Percentiles rank a stretch among this genome's conserved stretches.
Conservation (phyloP, 2,888 invertebrate species). For the Erebia ligea region DNA sequence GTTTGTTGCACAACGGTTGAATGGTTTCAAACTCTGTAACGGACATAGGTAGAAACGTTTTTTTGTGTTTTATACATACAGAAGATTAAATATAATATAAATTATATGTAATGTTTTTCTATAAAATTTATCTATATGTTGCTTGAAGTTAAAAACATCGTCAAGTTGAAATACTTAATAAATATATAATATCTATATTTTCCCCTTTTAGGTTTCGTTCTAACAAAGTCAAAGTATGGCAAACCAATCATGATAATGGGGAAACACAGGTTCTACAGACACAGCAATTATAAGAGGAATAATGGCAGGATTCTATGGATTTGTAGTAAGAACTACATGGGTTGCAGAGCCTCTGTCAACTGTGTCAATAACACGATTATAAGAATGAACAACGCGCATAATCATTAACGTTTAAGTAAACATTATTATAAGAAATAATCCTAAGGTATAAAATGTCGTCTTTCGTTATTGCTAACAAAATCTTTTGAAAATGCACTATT, state of each 20-base stretch:
- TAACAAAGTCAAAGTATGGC: slow-evolving; percentile 33
- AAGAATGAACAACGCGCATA: slow-evolving; percentile 41
- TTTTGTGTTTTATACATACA: too few relatives aligned
- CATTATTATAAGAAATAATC: background rate
- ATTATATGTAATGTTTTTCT: too few relatives aligned
- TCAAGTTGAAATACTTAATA: background rate
- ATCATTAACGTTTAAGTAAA: slow-evolving; percentile 24
- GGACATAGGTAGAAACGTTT: too few relatives aligned
- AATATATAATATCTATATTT: too few relatives aligned
- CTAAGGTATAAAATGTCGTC: too few relatives aligned
- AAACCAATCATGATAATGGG: slow-evolving; percentile 41
- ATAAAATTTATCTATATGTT: too few relatives aligned
- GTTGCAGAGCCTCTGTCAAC: slow-evolving; percentile 46
- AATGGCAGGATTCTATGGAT: slow-evolving; percentile 29
- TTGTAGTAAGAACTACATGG: slow-evolving; percentile 41
- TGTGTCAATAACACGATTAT: slow-evolving; percentile 46
- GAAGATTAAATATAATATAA: too few relatives aligned
- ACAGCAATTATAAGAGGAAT: slow-evolving; percentile 30
- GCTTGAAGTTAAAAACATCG: too few relatives aligned
- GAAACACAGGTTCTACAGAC: slow-evolving; percentile 40
- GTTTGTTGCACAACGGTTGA: too few relatives aligned
- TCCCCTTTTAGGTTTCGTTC: slow-evolving; percentile 33
- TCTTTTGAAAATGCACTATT: too few relatives aligned
- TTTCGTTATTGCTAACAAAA: too few relatives aligned
- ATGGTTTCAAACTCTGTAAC: too few relatives aligned